Conservation (phyloP, 2,113 vertebrate species). For the Cinclus cinclus region DNA sequence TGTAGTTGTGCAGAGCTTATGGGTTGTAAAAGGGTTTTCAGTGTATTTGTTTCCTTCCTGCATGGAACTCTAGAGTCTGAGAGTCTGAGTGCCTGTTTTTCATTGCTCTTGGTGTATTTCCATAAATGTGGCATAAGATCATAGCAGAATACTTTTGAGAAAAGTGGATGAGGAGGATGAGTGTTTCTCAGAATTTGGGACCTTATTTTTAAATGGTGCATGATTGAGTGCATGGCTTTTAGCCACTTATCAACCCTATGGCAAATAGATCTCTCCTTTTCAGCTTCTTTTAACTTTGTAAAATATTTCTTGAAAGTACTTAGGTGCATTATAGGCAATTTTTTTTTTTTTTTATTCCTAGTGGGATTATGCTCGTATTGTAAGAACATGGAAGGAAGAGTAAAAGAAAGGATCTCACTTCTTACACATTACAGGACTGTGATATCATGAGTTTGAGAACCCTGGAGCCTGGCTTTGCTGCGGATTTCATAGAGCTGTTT, state of each 20-base stretch:
- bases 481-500: conserved; percentile 23
- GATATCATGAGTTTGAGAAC: background rate
- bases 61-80: background rate
- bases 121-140: background rate
- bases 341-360: background rate
- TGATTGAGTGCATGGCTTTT: background rate
- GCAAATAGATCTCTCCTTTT: background rate
- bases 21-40: background rate
- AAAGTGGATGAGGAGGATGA: background rate
- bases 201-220: background rate
- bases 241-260: background rate
- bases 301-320: background rate
- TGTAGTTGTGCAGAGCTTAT: background rate
- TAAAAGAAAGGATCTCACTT: background rate
- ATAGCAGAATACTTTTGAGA: background rate
- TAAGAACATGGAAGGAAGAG: background rate
- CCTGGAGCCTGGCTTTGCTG: background rate
- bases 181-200: background rate
- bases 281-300: background rate
- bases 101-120: background rate
- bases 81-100: background rate
- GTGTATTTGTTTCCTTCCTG: background rate
- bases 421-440: background rate
- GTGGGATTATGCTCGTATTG: background rate
- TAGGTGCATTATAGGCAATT: background rate